A percentile compares a stretch with the other conserved stretches of the same genome.
These are phyloP conservation scores for Sitodiplosis mosellana DNA, from an alignment of 1,140 invertebrate species.

Conservation along the genomic window DNA sequence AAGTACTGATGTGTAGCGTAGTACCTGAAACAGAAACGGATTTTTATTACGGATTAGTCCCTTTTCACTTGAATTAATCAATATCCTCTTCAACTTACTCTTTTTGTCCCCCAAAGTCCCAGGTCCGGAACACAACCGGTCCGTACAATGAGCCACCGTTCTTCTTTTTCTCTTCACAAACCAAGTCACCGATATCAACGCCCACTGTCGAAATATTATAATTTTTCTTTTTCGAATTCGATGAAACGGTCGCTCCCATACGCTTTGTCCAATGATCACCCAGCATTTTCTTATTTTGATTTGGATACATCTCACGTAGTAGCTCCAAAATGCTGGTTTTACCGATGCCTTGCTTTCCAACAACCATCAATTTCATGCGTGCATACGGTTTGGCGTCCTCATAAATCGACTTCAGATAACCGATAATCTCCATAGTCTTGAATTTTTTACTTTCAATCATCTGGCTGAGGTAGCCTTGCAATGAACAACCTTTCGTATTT, in stretches of 20 bases:
- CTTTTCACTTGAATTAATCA: neutral
- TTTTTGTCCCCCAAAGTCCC: slow-evolving; percentile 98
- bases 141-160: slow-evolving; percentile 45
- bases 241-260: slow-evolving; percentile 62
- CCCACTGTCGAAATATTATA: slow-evolving; percentile 86
- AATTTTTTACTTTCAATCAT: slow-evolving; percentile 87
- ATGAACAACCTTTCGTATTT: slow-evolving; percentile 74
- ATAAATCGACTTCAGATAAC: slow-evolving; percentile 78
- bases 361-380: slow-evolving; percentile 94
- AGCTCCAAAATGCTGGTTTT: slow-evolving; percentile 87
- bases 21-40: slow-evolving; percentile 38
- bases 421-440: slow-evolving; percentile 92
- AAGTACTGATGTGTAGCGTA: slow-evolving; percentile 99
- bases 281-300: slow-evolving; percentile 16
- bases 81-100: slow-evolving; percentile 37
- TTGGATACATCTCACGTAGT: slow-evolving; percentile 41
- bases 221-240: slow-evolving; percentile 51
- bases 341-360: slow-evolving; percentile 75
- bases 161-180: slow-evolving; percentile 73
- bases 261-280: slow-evolving; percentile 73
- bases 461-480: slow-evolving; percentile 75
- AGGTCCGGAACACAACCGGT: slow-evolving; percentile 88
- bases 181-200: slow-evolving; percentile 91
- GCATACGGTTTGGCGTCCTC: slow-evolving; percentile 87
- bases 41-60: no score